Base-by-base conservation (phyloP, 1,140 invertebrate genomes). In the Oryzaephilus surinamensis region DNA sequence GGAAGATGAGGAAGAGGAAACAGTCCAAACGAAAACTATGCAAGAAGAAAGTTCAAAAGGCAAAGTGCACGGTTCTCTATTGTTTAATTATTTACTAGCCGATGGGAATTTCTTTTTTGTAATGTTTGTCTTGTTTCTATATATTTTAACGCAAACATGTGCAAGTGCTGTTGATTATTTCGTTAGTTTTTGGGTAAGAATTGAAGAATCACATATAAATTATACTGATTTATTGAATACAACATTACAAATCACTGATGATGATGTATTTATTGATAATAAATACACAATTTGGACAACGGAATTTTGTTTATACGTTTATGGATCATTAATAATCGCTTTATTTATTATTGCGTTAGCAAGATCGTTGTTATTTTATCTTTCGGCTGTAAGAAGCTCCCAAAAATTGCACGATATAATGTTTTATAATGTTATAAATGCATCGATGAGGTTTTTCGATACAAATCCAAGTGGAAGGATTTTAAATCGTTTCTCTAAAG, bases 401-500 rank as follows among this genome's bases (percentile, higher is more conserved):
- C 70, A 75, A 35, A 70, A 64, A 24, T 55, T 86, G 2, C 83
- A 86, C 55, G 73, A 82, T 45, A 60, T 54, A 15, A 78, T 81
- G 65, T 85, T 86, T 55, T 50, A 55, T 14, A 65, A 66, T 20
- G 59, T 81, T 6, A 64, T 82, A 2, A 57, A 62, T 21, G 64
- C 69, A 0, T 58, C 77, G 0, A 89, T 92, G 81, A 58, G 72
- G 6, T 94, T 93, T 64, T 93, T 92, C 54, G 82, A 93, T 50
- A 71, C 68, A 1, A 93, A 86, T 62, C 80, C 85, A 4, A 77
- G 78, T 41, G 90, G 64, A 38, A 48, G 62, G 40, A 54, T 52
- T 38, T 42, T 63, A 7, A 63, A 63, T 37, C 46, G 61, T 16
- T 63, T 63, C 41, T 57, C 59, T 4, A 63, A 61, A 38, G 70